These are phyloP conservation scores for Eubasilissa splendida DNA, from an alignment of 2,888 invertebrate genomes.

Conservation along the genomic window DNA sequence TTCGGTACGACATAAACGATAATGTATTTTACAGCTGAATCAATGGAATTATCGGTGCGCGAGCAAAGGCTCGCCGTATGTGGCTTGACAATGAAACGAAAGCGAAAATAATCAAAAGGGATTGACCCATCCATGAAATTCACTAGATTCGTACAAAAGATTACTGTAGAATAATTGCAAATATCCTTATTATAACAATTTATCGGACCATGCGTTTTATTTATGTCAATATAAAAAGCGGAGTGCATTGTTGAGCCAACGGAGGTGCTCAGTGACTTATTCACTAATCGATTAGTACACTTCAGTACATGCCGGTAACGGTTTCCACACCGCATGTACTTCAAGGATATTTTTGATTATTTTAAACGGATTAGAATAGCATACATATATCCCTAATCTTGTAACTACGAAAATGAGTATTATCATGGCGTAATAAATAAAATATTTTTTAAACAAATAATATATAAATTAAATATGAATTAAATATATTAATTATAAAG, in stretches of 20 bases:
- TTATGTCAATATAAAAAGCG: constrained; percentile 53
- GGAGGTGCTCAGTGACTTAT: constrained; percentile 43
- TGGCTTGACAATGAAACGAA: neutral
- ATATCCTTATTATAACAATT: constrained; percentile 54
- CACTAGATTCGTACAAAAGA: constrained; percentile 33
- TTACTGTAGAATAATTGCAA: constrained; percentile 50
- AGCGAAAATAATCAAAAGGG: constrained; percentile 19
- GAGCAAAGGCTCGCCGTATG: neutral
- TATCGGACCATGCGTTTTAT: constrained; percentile 55
- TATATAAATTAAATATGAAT: too few species aligned
- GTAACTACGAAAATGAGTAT: too few species aligned
- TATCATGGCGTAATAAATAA: too few species aligned
- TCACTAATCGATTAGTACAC: constrained; percentile 44
- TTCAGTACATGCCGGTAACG: constrained; percentile 19
- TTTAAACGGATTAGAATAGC: too few species aligned
- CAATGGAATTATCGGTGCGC: too few species aligned
- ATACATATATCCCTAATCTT: too few species aligned
- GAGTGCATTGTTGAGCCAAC: constrained; percentile 44
- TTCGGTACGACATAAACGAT: too few species aligned
- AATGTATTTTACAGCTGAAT: too few species aligned
- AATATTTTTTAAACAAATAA: too few species aligned
- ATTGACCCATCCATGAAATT: constrained; percentile 53
- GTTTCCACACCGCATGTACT: neutral
- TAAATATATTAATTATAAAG: too few species aligned
- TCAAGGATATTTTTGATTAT: too few species aligned